A percentile compares a stretch with the other conserved stretches of the same genome.
Conservation (phyloP, 1,140 invertebrate genomes). For the Drosophila nigrodunni region DNA sequence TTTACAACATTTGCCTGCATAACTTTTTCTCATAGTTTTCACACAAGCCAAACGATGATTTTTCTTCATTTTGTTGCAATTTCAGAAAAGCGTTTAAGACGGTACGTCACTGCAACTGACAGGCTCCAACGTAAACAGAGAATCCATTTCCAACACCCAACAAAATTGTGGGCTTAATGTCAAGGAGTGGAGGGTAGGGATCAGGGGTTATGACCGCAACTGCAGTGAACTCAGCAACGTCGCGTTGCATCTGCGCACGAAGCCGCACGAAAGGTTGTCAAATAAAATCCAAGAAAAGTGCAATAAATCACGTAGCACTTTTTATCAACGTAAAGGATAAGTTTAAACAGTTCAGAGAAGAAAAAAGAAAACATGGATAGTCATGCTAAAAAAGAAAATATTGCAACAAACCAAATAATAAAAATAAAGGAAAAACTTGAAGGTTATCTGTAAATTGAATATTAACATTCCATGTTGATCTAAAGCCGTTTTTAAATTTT, state of each 20-base stretch:
- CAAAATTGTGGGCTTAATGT: constrained; percentile 17
- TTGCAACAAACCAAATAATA: not conserved
- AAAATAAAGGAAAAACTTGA: not conserved
- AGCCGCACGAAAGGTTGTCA: constrained; percentile 72
- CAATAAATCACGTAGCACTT: constrained; percentile 72
- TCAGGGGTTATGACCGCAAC: constrained; percentile 23
- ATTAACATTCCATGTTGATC: constrained; percentile 30
- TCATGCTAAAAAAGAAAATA: constrained; percentile 8
- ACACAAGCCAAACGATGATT: constrained; percentile 23
- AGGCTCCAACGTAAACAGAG: constrained; percentile 27
- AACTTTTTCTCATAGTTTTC: constrained; percentile 30
- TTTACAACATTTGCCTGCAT: constrained; percentile 1
- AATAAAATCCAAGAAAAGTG: constrained; percentile 74
- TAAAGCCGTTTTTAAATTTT: constrained; percentile 14
- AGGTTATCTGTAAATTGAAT: constrained; percentile 43
- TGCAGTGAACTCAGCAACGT: constrained; percentile 11
- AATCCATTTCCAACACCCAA: constrained; percentile 7
- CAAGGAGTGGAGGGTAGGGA: not conserved
- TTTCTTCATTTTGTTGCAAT: constrained; percentile 52
- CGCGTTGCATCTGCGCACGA: constrained; percentile 21
- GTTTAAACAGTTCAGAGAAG: constrained; percentile 1
- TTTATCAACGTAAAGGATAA: constrained; percentile 47
- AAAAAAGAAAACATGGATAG: not conserved
- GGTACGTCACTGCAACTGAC: constrained; percentile 52
- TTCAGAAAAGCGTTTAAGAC: constrained; percentile 46